Percentiles rank a stretch among this genome's conserved stretches.
phyloP scores from a whole-genome alignment of 2,797 vertebrate species.

The Gobionotothen gibberifrons region DNA sequence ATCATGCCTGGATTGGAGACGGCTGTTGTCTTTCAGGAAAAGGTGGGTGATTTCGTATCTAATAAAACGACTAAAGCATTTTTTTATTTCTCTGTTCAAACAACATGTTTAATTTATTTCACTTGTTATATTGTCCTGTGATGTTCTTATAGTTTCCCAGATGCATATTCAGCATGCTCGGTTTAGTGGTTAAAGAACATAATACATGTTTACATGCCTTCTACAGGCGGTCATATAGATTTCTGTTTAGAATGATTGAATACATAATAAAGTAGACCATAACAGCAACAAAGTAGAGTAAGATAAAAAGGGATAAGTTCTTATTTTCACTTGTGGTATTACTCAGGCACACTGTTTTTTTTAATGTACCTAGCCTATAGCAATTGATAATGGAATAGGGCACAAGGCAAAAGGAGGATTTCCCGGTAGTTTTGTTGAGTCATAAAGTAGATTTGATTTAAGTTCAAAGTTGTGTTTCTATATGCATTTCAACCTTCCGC shows the following conservation, averaged over 20 bases:
- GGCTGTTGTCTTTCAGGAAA: conserved; percentile 98
- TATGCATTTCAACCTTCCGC: background rate
- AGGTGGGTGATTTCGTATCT: conserved; percentile 79
- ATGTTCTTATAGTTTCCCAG: background rate
- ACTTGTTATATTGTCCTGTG: background rate
- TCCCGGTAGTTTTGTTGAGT: too few relatives aligned
- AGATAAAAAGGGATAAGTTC: background rate
- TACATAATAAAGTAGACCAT: background rate
- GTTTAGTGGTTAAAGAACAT: background rate
- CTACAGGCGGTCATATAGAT: background rate
- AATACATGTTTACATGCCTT: background rate
- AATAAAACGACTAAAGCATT: background rate
- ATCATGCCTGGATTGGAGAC: conserved; percentile 99
- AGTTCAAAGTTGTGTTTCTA: background rate
- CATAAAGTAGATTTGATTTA: too few relatives aligned
- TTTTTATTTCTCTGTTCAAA: background rate
- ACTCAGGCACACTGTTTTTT: background rate
- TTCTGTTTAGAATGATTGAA: background rate
- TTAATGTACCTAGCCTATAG: background rate
- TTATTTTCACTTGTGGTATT: background rate
- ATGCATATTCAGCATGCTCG: background rate
- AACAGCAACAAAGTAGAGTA: background rate
- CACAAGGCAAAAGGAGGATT: background rate
- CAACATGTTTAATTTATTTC: background rate
- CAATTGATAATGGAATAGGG: background rate